phyloP scores from a whole-genome alignment of 1,140 invertebrate species.

The Neodiprion pinetum region DNA sequence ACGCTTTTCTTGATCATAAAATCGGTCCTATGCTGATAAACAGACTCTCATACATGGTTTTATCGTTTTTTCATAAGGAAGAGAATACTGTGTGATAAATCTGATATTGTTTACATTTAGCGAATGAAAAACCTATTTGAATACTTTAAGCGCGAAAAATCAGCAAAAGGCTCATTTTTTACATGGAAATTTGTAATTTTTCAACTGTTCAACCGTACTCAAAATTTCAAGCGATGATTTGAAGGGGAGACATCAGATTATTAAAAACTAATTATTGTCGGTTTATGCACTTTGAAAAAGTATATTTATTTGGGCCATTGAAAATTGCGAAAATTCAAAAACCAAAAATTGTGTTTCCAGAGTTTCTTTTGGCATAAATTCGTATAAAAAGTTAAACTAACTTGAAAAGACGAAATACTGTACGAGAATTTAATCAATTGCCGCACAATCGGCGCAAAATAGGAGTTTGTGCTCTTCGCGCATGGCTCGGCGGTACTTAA shows the following conservation, averaged over 20 bases:
- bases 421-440: background rate
- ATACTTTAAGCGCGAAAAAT: background rate
- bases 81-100: constrained; percentile 6
- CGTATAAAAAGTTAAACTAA: too few species aligned
- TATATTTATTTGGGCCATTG: background rate
- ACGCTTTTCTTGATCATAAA: too few species aligned
- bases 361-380: background rate
- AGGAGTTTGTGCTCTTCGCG: constrained; percentile 12
- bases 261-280: constrained; percentile 9
- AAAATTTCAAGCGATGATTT: constrained; percentile 5
- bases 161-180: constrained; percentile 12
- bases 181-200: background rate
- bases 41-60: too few species aligned
- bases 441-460: constrained; percentile 12
- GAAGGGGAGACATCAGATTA: constrained; percentile 7
- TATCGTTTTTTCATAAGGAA: background rate
- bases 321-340: constrained; percentile 6
- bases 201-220: background rate
- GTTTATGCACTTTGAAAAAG: too few species aligned
- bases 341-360: background rate
- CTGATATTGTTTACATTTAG: background rate
- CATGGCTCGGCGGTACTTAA: constrained; percentile 9
- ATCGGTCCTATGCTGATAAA: too few species aligned
- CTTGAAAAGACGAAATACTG: background rate
- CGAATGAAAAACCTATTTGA: too few species aligned